Evolutionary conservation across 1,140 invertebrate genomes (phyloP).

Genomic region (Hydropsyche tenuis): DNA sequence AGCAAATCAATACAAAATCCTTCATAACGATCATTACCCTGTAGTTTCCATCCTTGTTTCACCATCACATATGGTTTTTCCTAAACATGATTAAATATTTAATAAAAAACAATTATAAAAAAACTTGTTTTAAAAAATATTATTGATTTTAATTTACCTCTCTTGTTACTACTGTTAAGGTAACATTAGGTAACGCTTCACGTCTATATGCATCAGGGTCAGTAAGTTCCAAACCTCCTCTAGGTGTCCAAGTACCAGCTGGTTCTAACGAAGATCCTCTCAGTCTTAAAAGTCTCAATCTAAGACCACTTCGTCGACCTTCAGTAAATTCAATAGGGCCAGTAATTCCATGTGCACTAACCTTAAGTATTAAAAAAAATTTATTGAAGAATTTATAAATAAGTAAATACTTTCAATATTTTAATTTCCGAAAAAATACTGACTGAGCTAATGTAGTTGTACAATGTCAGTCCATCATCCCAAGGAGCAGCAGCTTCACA

Average conservation of each 20-base stretch:
- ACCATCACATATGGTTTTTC: conserved; percentile 97
- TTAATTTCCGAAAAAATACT: conserved; percentile 46
- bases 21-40: conserved; percentile 89
- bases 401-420: conserved; percentile 14
- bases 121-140: too few relatives aligned
- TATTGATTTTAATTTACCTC: conserved; percentile 68
- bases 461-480: conserved; percentile 83
- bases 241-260: conserved; percentile 83
- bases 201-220: conserved; percentile 87
- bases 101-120: conserved; percentile 8
- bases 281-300: conserved; percentile 84
- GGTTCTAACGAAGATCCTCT: conserved; percentile 77
- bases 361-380: conserved; percentile 60
- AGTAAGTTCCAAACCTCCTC: conserved; percentile 78
- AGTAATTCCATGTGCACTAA: conserved; percentile 81
- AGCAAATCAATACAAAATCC: conserved; percentile 98
- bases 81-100: conserved; percentile 64
- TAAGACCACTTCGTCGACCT: conserved; percentile 82
- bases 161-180: conserved; percentile 83
- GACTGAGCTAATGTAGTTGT: conserved; percentile 92
- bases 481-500: conserved; percentile 84
- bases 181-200: conserved; percentile 83
- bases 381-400: neutral
- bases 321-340: conserved; percentile 88
- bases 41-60: conserved; percentile 83